Evolutionary conservation across 2,888 invertebrate species (phyloP).

Genomic region (Troides oblongomaculatus): DNA sequence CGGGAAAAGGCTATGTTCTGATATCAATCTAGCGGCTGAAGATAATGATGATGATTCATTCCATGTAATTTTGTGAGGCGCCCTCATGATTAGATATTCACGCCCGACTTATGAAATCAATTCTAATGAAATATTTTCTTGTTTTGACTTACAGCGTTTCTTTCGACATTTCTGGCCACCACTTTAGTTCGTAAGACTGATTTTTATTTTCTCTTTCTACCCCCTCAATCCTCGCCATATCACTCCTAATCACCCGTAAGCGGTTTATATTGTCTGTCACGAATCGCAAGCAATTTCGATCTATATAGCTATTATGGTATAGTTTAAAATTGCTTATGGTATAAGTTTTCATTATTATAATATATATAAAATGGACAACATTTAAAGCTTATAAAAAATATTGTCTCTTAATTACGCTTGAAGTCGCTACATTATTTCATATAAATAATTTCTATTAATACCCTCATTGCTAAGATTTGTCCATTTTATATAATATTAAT

Average conservation of each 20-base stretch:
- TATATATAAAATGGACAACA: conserved; percentile 8
- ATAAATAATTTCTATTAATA: not conserved
- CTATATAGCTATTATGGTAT: conserved; percentile 1
- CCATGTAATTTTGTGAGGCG: too few relatives aligned
- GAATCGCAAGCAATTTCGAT: conserved; percentile 28
- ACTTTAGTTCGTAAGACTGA: conserved; percentile 78
- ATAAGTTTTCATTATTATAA: conserved; percentile 7
- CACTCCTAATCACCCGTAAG: conserved; percentile 37
- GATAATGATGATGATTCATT: too few relatives aligned
- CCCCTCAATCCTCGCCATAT: conserved; percentile 36
- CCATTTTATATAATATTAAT: conserved; percentile 9
- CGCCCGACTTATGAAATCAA: not conserved
- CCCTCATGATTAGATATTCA: too few relatives aligned
- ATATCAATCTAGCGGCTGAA: too few relatives aligned
- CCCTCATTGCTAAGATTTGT: not conserved
- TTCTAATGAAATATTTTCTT: conserved; percentile 43
- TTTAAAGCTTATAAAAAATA: too few relatives aligned
- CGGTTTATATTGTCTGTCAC: conserved; percentile 28
- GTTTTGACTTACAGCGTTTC: conserved; percentile 75
- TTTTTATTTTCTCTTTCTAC: conserved; percentile 50
- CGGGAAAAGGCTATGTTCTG: too few relatives aligned
- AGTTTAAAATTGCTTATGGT: conserved; percentile 13
- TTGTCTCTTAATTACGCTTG: too few relatives aligned
- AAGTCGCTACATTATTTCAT: too few relatives aligned
- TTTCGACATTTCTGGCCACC: conserved; percentile 78